Evolutionary conservation across 2,888 invertebrate genomes (phyloP).

Genomic region (Scaptomyza caliginosa): DNA sequence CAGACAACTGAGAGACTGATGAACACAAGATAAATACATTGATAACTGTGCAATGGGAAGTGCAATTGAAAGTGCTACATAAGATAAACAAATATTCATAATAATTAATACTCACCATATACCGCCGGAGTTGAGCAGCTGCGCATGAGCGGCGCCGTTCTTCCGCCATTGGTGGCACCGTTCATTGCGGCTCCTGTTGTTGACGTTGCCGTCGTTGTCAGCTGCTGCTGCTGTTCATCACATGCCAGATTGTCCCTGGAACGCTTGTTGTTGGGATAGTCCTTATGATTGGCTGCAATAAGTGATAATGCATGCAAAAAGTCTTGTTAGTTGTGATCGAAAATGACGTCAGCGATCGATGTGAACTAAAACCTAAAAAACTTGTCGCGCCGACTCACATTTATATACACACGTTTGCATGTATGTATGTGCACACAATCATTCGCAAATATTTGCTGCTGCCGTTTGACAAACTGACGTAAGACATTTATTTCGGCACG

Average conservation of each 20-base stretch:
- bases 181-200: slow-evolving; percentile 75
- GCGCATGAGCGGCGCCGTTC: slow-evolving; percentile 84
- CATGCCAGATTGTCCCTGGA: slow-evolving; percentile 88
- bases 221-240: slow-evolving; percentile 86
- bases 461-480: slow-evolving; percentile 74
- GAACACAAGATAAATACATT: slow-evolving; percentile 19
- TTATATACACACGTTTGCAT: slow-evolving; percentile 23
- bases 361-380: slow-evolving; percentile 53
- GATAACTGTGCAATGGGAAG: slow-evolving; percentile 11
- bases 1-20: slow-evolving; percentile 49
- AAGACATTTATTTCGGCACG: slow-evolving; percentile 74
- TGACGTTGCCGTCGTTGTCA: slow-evolving; percentile 82
- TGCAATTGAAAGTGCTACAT: slow-evolving; percentile 14
- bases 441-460: slow-evolving; percentile 62
- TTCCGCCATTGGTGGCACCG: slow-evolving; percentile 82
- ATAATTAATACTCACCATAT: slow-evolving; percentile 81
- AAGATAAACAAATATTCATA: neutral
- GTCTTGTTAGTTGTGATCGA: slow-evolving; percentile 10
- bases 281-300: slow-evolving; percentile 88
- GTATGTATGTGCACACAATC: slow-evolving; percentile 23
- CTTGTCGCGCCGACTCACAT: slow-evolving; percentile 70
- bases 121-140: slow-evolving; percentile 86
- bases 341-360: slow-evolving; percentile 65
- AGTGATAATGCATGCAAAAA: slow-evolving; percentile 1
- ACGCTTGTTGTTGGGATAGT: slow-evolving; percentile 87